These are phyloP conservation scores for Drosophila ustulata DNA, from an alignment of 2,888 invertebrate species.

Conservation along the genomic window DNA sequence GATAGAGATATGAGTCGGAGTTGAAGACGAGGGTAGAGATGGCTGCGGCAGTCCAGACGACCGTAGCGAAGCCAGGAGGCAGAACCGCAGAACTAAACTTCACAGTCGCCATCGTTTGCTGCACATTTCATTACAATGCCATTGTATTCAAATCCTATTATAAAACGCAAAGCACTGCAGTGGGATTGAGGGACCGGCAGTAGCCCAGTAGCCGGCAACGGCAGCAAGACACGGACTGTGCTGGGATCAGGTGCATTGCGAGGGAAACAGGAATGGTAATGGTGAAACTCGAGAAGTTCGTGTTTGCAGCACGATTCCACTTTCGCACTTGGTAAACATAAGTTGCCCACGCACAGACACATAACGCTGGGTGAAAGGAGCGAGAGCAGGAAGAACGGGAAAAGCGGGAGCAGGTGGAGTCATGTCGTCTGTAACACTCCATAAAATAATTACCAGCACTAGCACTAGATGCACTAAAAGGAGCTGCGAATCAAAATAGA, in stretches of 20 bases:
- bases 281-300: conserved; percentile 60
- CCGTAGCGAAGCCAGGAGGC: conserved; percentile 30
- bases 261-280: conserved; percentile 33
- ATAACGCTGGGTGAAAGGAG: conserved; percentile 1
- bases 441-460: conserved; percentile 79
- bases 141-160: conserved; percentile 79
- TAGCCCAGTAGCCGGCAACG: not conserved
- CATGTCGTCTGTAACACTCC: conserved; percentile 57
- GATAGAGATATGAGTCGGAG: not conserved
- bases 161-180: conserved; percentile 70
- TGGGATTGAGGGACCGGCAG: conserved; percentile 25
- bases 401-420: conserved; percentile 4
- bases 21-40: conserved; percentile 7
- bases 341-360: conserved; percentile 70
- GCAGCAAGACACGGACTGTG: not conserved
- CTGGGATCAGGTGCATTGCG: not conserved
- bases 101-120: conserved; percentile 75
- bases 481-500: conserved; percentile 13
- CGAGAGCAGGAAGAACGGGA: not conserved
- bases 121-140: conserved; percentile 79
- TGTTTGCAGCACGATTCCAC: conserved; percentile 80
- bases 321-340: conserved; percentile 81
- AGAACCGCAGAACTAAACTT: conserved; percentile 72
- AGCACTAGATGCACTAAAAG: conserved; percentile 23
- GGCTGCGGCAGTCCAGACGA: conserved; percentile 14